A percentile compares a stretch with the other conserved stretches of the same genome.
Evolutionary conservation across 2,113 vertebrate genomes (phyloP).

Genomic region (Tor tambroides): DNA sequence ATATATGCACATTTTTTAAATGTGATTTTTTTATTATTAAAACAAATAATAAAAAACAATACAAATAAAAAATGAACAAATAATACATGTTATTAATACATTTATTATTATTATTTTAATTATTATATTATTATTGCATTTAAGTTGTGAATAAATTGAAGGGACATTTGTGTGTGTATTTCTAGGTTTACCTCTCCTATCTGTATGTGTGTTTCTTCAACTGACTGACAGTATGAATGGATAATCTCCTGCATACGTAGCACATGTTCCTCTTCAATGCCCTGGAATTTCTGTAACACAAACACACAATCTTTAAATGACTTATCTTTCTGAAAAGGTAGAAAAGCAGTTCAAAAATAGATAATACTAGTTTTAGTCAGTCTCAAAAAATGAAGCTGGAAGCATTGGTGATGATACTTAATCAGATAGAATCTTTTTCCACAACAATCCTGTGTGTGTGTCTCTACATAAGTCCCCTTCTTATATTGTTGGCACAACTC

Average conservation of each 20-base stretch:
- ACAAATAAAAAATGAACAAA: no score
- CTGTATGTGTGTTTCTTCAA: slow-evolving; percentile 91
- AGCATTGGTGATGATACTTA: slow-evolving; percentile 30
- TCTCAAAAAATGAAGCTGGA: neutral
- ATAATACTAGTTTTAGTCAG: slow-evolving; percentile 1
- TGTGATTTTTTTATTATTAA: no score
- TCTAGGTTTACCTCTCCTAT: slow-evolving; percentile 87
- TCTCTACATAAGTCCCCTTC: slow-evolving; percentile 1
- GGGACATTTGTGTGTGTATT: neutral
- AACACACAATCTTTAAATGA: neutral
- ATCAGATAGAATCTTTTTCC: slow-evolving; percentile 31
- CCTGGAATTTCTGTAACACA: slow-evolving; percentile 90
- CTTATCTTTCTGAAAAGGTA: neutral
- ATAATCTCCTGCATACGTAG: slow-evolving; percentile 96
- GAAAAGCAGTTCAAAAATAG: no score
- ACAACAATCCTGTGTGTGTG: slow-evolving; percentile 31
- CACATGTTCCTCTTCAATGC: slow-evolving; percentile 94
- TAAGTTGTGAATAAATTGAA: neutral
- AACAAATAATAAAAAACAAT: no score
- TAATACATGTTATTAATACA: no score
- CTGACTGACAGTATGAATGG: slow-evolving; percentile 85
- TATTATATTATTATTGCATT: no score
- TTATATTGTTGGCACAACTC: slow-evolving; percentile 47
- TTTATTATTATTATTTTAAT: no score
- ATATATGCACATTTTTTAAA: no score